Evolutionary conservation across 2,888 invertebrate genomes (phyloP).

Genomic region (Polymixis flavicincta): DNA sequence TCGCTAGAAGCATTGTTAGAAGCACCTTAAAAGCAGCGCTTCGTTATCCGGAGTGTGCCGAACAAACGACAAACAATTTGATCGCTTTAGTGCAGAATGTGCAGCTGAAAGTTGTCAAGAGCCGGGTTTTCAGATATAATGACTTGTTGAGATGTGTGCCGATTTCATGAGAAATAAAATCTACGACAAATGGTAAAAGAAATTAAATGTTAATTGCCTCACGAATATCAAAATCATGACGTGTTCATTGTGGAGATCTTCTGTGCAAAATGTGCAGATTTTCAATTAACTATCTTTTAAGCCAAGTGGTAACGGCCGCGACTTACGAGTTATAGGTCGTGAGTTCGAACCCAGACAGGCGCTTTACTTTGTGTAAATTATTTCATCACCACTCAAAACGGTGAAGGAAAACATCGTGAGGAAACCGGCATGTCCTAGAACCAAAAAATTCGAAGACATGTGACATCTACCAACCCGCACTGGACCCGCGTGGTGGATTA

Average conservation of each 20-base stretch:
- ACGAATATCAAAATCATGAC: not conserved
- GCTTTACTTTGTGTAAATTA: too few species aligned
- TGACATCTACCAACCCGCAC: too few species aligned
- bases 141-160: conserved; percentile 1
- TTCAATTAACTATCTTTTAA: too few species aligned
- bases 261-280: not conserved
- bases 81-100: conserved; percentile 44
- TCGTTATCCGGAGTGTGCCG: conserved; percentile 58
- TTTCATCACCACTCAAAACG: too few species aligned
- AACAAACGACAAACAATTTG: conserved; percentile 58
- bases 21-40: conserved; percentile 46
- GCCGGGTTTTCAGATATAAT: conserved; percentile 29
- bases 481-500: too few species aligned
- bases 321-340: too few species aligned
- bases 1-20: conserved; percentile 54
- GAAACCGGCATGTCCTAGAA: too few species aligned
- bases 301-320: too few species aligned
- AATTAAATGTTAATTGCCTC: not conserved
- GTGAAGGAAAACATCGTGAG: too few species aligned
- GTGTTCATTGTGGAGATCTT: not conserved
- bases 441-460: too few species aligned
- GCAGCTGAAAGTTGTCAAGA: conserved; percentile 41
- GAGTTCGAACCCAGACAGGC: too few species aligned
- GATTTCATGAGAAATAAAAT: not conserved
- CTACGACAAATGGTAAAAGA: not conserved